Percentiles rank a stretch among this genome's conserved stretches.
phyloP scores from a whole-genome alignment of 2,113 vertebrate species.

The Agelaius tricolor region DNA sequence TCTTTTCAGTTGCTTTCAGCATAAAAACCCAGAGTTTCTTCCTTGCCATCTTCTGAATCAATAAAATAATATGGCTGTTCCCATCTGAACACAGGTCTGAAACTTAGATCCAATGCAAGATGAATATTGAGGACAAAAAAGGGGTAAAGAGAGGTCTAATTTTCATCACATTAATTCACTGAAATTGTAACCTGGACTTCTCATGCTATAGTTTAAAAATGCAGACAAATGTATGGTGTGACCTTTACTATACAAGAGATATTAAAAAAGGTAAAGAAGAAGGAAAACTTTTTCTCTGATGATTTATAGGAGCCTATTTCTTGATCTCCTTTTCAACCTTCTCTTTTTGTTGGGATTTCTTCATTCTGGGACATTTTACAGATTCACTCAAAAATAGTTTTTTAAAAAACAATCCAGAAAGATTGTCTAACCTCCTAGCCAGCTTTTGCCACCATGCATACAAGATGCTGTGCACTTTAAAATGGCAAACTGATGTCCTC shows the following conservation, averaged over 20 bases:
- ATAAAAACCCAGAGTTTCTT: slow-evolving; percentile 55
- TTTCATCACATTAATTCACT: not conserved
- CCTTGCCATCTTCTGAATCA: slow-evolving; percentile 62
- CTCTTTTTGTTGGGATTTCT: not conserved
- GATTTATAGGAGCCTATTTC: not conserved
- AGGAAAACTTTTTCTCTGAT: not conserved
- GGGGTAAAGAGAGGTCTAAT: not conserved
- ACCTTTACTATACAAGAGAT: not conserved
- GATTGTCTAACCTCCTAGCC: not conserved
- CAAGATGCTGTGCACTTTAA: not conserved
- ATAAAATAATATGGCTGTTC: slow-evolving; percentile 60
- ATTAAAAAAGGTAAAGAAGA: not conserved
- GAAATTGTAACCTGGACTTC: not conserved
- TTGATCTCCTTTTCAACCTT: not conserved
- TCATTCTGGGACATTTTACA: not conserved
- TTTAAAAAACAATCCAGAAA: not conserved
- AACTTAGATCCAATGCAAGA: slow-evolving; percentile 17
- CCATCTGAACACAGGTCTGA: slow-evolving; percentile 20
- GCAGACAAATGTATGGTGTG: not conserved
- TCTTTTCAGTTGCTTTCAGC: slow-evolving; percentile 32
- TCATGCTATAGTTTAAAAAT: not conserved
- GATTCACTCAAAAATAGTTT: not conserved
- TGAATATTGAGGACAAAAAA: not conserved
- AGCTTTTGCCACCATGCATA: not conserved
- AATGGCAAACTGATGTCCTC: not conserved